Conservation (phyloP, 2,888 invertebrate genomes). For the Ophioninae sp. region DNA sequence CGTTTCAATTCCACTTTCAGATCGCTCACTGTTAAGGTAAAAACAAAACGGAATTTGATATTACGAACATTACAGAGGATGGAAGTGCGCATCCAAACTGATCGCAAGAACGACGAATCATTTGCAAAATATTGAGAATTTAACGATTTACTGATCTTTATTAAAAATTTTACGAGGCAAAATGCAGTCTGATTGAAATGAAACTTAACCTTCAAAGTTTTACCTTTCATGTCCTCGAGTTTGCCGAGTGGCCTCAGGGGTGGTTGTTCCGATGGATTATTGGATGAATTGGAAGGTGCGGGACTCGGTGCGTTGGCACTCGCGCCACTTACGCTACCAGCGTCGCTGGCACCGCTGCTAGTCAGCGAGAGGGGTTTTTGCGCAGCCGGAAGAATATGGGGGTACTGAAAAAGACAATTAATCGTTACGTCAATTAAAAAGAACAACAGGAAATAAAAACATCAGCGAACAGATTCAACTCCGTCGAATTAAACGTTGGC, state of each 20-base stretch:
- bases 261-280: constrained; percentile 78
- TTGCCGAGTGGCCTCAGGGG: constrained; percentile 84
- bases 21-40: constrained; percentile 87
- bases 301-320: constrained; percentile 78
- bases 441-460: neutral
- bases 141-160: neutral
- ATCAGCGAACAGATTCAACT: no score
- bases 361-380: constrained; percentile 82
- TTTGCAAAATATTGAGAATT: no score
- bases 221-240: constrained; percentile 95
- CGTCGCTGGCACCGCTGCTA: constrained; percentile 79
- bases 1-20: constrained; percentile 96
- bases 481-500: no score
- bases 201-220: no score
- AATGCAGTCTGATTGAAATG: no score
- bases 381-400: constrained; percentile 90
- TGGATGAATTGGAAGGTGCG: constrained; percentile 76
- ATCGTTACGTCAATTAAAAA: neutral
- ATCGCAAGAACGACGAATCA: no score
- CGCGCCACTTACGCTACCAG: constrained; percentile 77
- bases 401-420: constrained; percentile 82
- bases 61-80: constrained; percentile 8
- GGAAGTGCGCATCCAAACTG: neutral
- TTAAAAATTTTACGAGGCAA: neutral
- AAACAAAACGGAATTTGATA: neutral